Evolutionary conservation across 2,113 vertebrate genomes (phyloP), one percentile per base, ranked within the genome.

Genomic region (Setophaga coronata): DNA sequence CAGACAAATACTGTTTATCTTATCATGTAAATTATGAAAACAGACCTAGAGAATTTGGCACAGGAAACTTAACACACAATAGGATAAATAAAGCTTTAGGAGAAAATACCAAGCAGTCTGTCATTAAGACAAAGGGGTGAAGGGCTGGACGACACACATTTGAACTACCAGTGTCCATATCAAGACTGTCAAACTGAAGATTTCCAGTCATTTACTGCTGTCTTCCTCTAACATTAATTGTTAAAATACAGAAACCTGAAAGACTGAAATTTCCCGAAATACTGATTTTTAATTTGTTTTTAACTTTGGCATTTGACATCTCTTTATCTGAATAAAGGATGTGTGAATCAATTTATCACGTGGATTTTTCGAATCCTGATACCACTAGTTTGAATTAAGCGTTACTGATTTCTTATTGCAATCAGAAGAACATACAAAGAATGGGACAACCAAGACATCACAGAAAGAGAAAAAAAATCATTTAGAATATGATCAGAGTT

Each of bases 1-100:
- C 50, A 91, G 77, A 93, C 53, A 89, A 93, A 87, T 69, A 73
- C 38, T 87, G 47, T 92, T 97, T 96, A 88, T 96, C 92, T 95
- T 91, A 93, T 81, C 56, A 48, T 12, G 56, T 74, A 71, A 73
- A 90, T 95, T 93, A 96, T 90, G 69, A 92, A 95, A 96, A 96
- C 31, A 94, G 70, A 58, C 61, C 62, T 50, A 82, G 61, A 86
- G 86, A 53, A 90, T 87, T 90, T 94, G 90, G 28, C 82, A 61
- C 1, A 3, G 64, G n/a, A 91, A 94, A 66, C 26, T 74, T 88
- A 94, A 96, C 31, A 86, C 25, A 80, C 34, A 71, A 83, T 28
- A 80, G 43, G 48, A 86, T 91, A 94, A 92, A 93, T 65, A 94
- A 95, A 95, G 23, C 43, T 80, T 90, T 78, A 78, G 64, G 48